Percentiles rank a stretch among this genome's conserved stretches.
phyloP scores from a whole-genome alignment of 2,797 vertebrate species.

The Tinamus major region DNA sequence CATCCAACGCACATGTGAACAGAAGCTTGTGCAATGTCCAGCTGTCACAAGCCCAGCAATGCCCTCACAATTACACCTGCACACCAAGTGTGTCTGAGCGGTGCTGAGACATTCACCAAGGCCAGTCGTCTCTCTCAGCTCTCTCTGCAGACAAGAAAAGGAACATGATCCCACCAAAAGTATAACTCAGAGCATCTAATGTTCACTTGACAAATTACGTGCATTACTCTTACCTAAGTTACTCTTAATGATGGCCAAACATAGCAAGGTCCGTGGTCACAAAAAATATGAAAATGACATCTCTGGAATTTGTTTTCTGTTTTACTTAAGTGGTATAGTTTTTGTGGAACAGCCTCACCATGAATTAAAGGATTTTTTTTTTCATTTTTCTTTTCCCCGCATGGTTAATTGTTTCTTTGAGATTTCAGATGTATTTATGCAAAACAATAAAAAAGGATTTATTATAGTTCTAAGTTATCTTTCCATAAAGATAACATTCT shows the following conservation, averaged over 20 bases:
- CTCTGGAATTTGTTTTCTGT: neutral
- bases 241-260: neutral
- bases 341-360: neutral
- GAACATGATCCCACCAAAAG: neutral
- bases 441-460: neutral
- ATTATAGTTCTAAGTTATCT: neutral
- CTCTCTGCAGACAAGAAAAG: neutral
- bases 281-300: neutral
- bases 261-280: neutral
- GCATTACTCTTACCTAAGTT: neutral
- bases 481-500: neutral
- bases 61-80: neutral
- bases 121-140: rapidly evolving
- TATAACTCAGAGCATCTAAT: neutral
- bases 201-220: neutral
- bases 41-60: neutral
- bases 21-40: rapidly evolving
- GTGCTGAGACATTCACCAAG: neutral
- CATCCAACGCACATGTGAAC: neutral
- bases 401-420: neutral
- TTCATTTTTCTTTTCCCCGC: neutral
- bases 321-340: neutral
- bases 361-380: neutral
- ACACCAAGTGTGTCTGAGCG: neutral
- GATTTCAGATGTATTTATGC: neutral